Percentiles rank a stretch among this genome's conserved stretches.
These are phyloP conservation scores for Stomatorhinus ivindoensis DNA, from an alignment of 2,113 vertebrate genomes.

Conservation along the genomic window DNA sequence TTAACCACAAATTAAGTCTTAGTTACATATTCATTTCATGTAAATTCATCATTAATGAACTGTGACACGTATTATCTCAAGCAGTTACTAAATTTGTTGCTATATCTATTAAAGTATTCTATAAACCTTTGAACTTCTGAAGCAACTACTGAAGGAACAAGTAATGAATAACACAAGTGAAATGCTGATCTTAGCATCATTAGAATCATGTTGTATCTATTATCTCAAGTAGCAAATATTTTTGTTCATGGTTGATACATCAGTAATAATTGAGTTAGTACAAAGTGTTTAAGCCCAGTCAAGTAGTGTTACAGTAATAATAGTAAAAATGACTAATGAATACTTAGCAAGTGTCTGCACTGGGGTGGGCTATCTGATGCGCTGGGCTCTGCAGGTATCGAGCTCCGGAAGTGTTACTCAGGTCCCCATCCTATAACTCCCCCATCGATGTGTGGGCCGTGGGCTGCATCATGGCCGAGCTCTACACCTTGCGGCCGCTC, in stretches of 20 bases:
- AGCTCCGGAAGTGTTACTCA: conserved; percentile 88
- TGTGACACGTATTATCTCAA: background rate
- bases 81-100: background rate
- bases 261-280: background rate
- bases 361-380: background rate
- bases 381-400: conserved; percentile 70
- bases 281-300: background rate
- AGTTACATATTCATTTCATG: background rate
- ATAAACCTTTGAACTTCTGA: background rate
- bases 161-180: background rate
- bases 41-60: background rate
- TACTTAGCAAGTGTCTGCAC: background rate
- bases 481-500: conserved; percentile 89
- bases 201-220: background rate
- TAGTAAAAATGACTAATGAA: background rate
- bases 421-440: conserved; percentile 84
- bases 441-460: conserved; percentile 96
- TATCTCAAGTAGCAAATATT: background rate
- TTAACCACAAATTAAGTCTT: background rate
- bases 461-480: conserved; percentile 95
- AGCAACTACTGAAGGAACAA: background rate
- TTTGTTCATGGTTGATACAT: background rate
- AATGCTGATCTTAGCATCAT: background rate
- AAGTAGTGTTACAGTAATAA: background rate
- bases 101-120: background rate